Base-by-base conservation (phyloP, 2,888 invertebrate species). In the Drosophila mercatorum region DNA sequence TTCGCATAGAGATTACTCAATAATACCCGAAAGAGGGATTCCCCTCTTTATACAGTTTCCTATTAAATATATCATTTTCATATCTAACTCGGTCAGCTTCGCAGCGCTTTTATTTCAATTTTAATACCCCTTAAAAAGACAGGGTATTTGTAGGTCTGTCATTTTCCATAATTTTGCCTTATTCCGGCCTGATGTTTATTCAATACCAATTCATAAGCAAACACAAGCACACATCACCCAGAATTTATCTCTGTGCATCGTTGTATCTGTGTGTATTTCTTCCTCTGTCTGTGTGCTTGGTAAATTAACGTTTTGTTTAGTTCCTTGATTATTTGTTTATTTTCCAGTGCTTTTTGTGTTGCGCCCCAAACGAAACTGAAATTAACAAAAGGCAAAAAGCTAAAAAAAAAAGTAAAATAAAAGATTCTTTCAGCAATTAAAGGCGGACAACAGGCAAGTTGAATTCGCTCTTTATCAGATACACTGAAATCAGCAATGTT, bases 261-360 rank as follows among this genome's bases (percentile, higher is more conserved):
- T n/a, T 28, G 53, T 66, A 51, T 64, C 34, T 28, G 46, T 66
- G 57, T 66, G 49, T 34, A 14, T 22, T 5, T 44, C 44, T 51
- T 22, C 22, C 44, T 51, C 2, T 38, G 12, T 22, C 28, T 75
- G 69, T 83, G 14, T 78, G 80, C 56, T 72, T 71, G 70, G 79
- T 77, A 73, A 82, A 82, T 82, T 83, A 82, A 77, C 81, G 51
- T 83, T 81, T 81, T 81, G 74, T 84, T 80, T 80, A 80, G 80
- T 78, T 80, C 78, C 73, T 81, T 70, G 70, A 68, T 73, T 81
- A 73, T 83, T 86, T 86, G 82, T 86, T 84, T 86, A 86, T 86
- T 85, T 83, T 76, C 79, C 83, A 57, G 84, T 79, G 62, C 56
- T 61, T 75, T 72, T 65, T 72, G 64, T 62, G 43, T 64, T 72